Base-by-base conservation (phyloP, 2,797 vertebrate species). In the Diglossa cyanea region DNA sequence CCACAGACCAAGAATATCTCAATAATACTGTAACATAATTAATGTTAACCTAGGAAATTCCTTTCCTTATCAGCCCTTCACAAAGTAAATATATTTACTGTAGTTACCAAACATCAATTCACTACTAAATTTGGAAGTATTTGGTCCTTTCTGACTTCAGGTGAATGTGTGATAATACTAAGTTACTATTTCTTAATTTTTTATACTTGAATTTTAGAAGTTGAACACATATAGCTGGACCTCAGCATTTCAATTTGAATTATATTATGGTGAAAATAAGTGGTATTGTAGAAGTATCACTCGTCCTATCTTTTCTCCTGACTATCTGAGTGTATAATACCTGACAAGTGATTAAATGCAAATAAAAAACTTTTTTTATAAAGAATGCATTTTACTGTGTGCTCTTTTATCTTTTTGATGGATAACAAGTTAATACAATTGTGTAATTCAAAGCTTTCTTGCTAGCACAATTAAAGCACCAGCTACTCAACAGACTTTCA, bases 401-500 rank as follows among this genome's bases (percentile, higher is more conserved):
- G 54, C 2, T 78, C 65, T 73, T 83, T 95, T 85, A 60, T 91
- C 33, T 67, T 95, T 91, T 88, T 90, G 47, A 90, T 90, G 74
- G 45, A 86, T 88, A 86, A 61, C 9, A 67, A 31, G 28, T 90
- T 88, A 94, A 94, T 94, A 44, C 47, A 71, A 88, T 92, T 91
- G 58, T 13, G 3, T 75, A 89, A 79, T 88, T 70, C 17, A 93
- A 82, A 95, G 55, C 4, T 68, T 88, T 71, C 39, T 72, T 93
- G 87, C 85, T 77, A 92, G 30, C 57, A 83, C 67, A 86, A 25
- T 90, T 80, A 94, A 95, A 93, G 39, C 71, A 94, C 11, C 68
- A 96, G 82, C 96, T 95, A 85, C 39, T 58, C 63, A 97, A 78
- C 76, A 70, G 89, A 86, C 7, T 47, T 94, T 90, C 40, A 91